phyloP scores from a whole-genome alignment of 2,888 invertebrate species.

The Schizaphis graminum region DNA sequence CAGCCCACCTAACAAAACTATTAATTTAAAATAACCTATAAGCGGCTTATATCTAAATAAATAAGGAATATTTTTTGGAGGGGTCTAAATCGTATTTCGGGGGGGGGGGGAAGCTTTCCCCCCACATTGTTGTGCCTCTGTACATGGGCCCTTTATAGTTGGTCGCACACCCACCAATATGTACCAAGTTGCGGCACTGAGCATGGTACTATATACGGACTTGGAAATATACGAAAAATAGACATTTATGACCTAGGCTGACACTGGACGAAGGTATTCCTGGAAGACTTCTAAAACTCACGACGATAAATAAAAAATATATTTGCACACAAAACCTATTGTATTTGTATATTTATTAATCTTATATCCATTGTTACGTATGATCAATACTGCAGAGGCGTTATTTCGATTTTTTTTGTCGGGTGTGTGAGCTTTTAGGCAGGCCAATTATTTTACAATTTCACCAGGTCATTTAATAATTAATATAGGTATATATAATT shows the following conservation, averaged over 20 bases:
- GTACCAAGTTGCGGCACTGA: too few species aligned
- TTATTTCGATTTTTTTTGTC: not conserved
- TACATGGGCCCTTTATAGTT: too few species aligned
- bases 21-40: too few species aligned
- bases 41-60: too few species aligned
- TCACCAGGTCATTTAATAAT: not conserved
- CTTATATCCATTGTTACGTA: not conserved
- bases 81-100: too few species aligned
- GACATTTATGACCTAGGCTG: not conserved
- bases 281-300: not conserved
- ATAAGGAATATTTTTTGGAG: too few species aligned
- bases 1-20: too few species aligned
- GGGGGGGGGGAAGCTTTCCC: too few species aligned
- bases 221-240: not conserved
- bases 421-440: not conserved
- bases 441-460: not conserved
- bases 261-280: not conserved
- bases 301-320: not conserved
- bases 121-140: too few species aligned
- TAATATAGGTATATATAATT: not conserved
- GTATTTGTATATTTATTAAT: not conserved
- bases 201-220: not conserved
- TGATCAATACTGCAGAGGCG: not conserved
- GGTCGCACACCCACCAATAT: too few species aligned
- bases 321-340: not conserved